Percentiles rank a stretch among this genome's conserved stretches.
Evolutionary conservation across 2,888 invertebrate species (phyloP).

Genomic region (Drosophila atripex): DNA sequence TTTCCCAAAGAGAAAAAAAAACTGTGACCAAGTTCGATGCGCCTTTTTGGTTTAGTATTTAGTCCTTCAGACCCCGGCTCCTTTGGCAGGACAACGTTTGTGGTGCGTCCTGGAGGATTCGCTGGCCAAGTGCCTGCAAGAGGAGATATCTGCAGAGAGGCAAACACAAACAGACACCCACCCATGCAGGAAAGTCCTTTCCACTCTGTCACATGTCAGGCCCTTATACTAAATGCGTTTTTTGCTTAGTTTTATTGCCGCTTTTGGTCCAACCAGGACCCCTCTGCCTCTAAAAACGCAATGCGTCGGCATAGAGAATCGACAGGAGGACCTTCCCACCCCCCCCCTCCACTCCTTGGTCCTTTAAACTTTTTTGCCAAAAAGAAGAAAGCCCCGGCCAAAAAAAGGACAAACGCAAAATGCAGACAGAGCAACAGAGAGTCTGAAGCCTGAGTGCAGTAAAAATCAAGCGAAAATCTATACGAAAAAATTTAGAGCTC

Average conservation of each 20-base stretch:
- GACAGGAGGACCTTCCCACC: conserved; percentile 6
- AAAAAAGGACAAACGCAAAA: conserved; percentile 59
- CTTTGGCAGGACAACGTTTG: conserved; percentile 14
- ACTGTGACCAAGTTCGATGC: conserved; percentile 43
- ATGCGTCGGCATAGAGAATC: conserved; percentile 47
- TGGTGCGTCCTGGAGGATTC: conserved; percentile 14
- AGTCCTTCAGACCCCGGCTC: conserved; percentile 3
- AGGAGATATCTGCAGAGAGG: conserved; percentile 44
- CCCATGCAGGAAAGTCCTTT: conserved; percentile 21
- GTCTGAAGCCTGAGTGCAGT: conserved; percentile 70
- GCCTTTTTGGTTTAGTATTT: conserved; percentile 18
- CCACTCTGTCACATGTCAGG: conserved; percentile 49
- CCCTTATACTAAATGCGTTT: conserved; percentile 73
- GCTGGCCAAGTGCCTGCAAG: conserved; percentile 37
- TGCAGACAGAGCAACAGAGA: conserved; percentile 66
- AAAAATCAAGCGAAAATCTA: conserved; percentile 75
- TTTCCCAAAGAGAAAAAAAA: conserved; percentile 17
- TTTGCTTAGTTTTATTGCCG: conserved; percentile 76
- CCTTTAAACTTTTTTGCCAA: conserved; percentile 18
- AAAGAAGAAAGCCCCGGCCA: conserved; percentile 15
- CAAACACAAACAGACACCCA: conserved; percentile 37
- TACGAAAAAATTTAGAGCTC: conserved; percentile 18
- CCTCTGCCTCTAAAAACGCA: conserved; percentile 57
- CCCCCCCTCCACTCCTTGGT: not conserved
- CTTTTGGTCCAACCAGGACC: conserved; percentile 22